Evolutionary conservation across 2,797 vertebrate species (phyloP).

Genomic region (Alfaro cultratus): DNA sequence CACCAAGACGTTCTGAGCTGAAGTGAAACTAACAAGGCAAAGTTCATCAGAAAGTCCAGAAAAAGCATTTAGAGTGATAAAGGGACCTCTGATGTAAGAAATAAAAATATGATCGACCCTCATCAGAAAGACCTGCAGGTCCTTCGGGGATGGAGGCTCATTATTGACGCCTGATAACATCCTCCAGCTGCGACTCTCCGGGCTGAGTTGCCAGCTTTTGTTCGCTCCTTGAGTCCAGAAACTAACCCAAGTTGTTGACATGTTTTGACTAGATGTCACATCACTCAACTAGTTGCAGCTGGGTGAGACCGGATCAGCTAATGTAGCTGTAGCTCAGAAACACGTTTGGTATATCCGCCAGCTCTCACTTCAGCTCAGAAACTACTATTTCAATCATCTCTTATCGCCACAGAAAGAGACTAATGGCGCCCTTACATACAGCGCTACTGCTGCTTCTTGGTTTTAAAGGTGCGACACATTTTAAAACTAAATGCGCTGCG

Average conservation of each 20-base stretch:
- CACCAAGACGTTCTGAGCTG: neutral
- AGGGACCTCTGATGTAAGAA: neutral
- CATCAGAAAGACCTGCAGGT: neutral
- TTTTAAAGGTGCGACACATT: rapidly evolving
- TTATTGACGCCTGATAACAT: neutral
- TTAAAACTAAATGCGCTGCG: slow-evolving; percentile 29
- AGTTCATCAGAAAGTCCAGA: neutral
- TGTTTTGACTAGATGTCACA: neutral
- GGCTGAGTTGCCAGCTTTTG: neutral
- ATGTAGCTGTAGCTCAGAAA: neutral
- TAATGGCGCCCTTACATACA: too few relatives aligned
- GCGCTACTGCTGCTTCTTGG: rapidly evolving
- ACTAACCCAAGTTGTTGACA: neutral
- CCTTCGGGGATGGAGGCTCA: neutral
- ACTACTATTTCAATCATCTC: neutral
- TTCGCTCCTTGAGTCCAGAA: neutral
- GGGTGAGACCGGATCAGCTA: neutral
- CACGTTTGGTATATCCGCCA: neutral
- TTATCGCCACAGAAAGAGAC: neutral
- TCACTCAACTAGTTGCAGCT: neutral
- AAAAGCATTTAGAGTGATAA: neutral
- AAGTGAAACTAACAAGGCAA: neutral
- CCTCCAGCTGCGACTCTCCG: neutral
- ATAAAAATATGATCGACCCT: neutral
- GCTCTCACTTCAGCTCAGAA: neutral